phyloP scores from a whole-genome alignment of 2,797 vertebrate species.

The Melanotaenia nigrans region DNA sequence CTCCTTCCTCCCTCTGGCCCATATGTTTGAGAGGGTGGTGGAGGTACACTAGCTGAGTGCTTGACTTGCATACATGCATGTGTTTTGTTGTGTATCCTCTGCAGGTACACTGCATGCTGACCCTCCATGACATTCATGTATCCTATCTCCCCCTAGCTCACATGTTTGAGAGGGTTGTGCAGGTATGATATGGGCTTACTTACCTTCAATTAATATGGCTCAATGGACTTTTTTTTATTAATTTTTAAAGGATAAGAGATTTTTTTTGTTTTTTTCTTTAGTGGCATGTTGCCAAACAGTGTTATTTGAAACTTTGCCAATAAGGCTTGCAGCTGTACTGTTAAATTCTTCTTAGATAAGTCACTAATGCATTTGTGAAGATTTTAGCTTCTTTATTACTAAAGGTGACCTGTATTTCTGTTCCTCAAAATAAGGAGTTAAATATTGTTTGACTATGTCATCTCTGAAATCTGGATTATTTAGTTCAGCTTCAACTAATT shows the following conservation, averaged over 20 bases:
- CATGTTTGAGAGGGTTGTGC: constrained; percentile 86
- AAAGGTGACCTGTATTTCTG: neutral
- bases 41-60: constrained; percentile 83
- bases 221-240: neutral
- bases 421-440: neutral
- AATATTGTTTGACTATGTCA: neutral
- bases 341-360: neutral
- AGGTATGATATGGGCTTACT: constrained; percentile 78
- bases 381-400: neutral
- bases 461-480: neutral
- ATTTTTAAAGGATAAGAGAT: neutral
- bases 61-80: constrained; percentile 59
- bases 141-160: constrained; percentile 88
- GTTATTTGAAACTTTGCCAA: neutral
- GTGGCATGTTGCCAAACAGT: neutral
- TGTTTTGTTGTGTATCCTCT: constrained; percentile 73
- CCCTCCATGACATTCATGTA: constrained; percentile 77
- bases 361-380: neutral
- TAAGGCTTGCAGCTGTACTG: neutral
- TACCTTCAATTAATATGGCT: constrained; percentile 8
- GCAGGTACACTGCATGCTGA: constrained; percentile 80
- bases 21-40: constrained; percentile 96
- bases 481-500: neutral
- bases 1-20: constrained; percentile 96
- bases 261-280: neutral